These are phyloP conservation scores for Caenorhabditis briggsae DNA, from an alignment of 1,140 invertebrate species.

Conservation along the genomic window DNA sequence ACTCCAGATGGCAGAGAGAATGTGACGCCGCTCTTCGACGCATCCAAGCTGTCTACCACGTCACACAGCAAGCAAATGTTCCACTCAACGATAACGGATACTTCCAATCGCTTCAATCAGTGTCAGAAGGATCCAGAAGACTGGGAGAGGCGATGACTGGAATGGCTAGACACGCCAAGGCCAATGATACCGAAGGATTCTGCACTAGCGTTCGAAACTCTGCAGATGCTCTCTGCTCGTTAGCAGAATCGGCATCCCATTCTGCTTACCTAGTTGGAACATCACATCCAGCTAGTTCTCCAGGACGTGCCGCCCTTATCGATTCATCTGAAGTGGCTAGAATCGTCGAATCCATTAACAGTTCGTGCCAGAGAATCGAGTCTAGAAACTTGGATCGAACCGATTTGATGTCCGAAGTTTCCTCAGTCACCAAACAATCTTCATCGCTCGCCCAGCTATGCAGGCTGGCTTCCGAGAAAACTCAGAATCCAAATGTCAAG, in stretches of 20 bases:
- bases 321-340: slow-evolving; percentile 90
- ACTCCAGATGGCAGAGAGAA: slow-evolving; percentile 90
- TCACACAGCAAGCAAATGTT: slow-evolving; percentile 89
- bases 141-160: slow-evolving; percentile 91
- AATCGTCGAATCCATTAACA: slow-evolving; percentile 89
- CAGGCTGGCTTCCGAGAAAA: slow-evolving; percentile 90
- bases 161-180: slow-evolving; percentile 91
- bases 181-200: slow-evolving; percentile 84
- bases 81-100: slow-evolving; percentile 90
- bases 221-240: slow-evolving; percentile 85
- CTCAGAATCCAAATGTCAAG: slow-evolving; percentile 90
- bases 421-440: slow-evolving; percentile 85
- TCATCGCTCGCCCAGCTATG: slow-evolving; percentile 94
- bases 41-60: slow-evolving; percentile 84
- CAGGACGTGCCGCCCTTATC: slow-evolving; percentile 90
- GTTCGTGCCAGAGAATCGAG: slow-evolving; percentile 86
- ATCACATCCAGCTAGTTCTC: slow-evolving; percentile 89
- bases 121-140: slow-evolving; percentile 91
- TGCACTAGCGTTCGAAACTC: slow-evolving; percentile 54
- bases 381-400: slow-evolving; percentile 82
- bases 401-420: slow-evolving; percentile 83
- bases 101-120: slow-evolving; percentile 92
- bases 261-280: slow-evolving; percentile 93
- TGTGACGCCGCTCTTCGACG: slow-evolving; percentile 95
- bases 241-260: slow-evolving; percentile 93